phyloP scores from a whole-genome alignment of 2,113 vertebrate genomes.

The Corydoras maculifer region DNA sequence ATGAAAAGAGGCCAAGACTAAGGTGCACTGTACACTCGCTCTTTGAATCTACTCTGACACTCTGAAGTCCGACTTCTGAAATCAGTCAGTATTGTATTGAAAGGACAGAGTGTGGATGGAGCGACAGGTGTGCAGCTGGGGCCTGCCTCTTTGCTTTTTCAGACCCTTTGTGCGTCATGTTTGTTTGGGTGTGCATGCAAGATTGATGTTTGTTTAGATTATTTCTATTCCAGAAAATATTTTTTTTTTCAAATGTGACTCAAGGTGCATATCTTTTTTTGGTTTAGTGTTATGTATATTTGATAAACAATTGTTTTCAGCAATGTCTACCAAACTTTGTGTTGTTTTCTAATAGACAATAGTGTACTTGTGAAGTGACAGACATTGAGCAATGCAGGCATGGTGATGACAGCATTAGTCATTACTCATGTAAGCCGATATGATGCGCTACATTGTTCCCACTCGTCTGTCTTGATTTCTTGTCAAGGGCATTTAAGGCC shows the following conservation, averaged over 20 bases:
- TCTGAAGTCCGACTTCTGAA: constrained; percentile 18
- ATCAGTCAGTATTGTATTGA: constrained; percentile 22
- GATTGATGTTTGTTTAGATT: constrained; percentile 17
- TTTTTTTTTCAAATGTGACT: background rate
- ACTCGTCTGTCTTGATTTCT: constrained; percentile 34
- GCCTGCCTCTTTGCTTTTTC: background rate
- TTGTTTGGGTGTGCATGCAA: constrained; percentile 21
- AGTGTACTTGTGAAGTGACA: constrained; percentile 14
- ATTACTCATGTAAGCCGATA: constrained; percentile 37
- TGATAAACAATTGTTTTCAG: background rate
- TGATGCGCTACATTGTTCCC: constrained; percentile 19
- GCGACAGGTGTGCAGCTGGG: constrained; percentile 36
- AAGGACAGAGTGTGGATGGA: constrained; percentile 25
- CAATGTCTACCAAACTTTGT: background rate
- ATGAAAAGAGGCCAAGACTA: constrained; percentile 19
- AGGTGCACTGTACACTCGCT: constrained; percentile 19
- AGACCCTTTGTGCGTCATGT: constrained; percentile 25
- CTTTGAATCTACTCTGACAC: constrained; percentile 23
- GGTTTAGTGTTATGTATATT: background rate
- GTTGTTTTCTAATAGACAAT: constrained; percentile 21
- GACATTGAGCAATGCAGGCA: constrained; percentile 13
- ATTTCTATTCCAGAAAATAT: background rate
- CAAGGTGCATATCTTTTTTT: too few relatives aligned
- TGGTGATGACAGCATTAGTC: constrained; percentile 35
- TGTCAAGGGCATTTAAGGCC: constrained; percentile 29